A percentile compares a stretch with the other conserved stretches of the same genome.
Evolutionary conservation across 2,113 vertebrate species (phyloP).

Genomic region (Piprites chloris): DNA sequence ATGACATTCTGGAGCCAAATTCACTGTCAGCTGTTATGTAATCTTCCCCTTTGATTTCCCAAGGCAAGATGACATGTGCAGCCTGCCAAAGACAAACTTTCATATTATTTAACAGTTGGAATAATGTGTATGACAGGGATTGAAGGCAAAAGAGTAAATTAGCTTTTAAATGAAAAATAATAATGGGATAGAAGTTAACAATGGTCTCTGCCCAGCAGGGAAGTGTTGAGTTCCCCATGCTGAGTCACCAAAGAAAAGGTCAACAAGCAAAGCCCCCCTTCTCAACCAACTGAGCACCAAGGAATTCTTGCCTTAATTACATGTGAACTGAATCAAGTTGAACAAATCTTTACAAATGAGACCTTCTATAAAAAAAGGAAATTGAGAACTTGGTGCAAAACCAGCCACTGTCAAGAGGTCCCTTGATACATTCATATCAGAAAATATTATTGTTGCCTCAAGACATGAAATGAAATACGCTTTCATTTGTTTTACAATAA

Average conservation of each 20-base stretch:
- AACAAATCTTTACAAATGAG: slow-evolving; percentile 1
- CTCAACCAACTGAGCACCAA: not conserved
- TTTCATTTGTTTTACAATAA: not conserved
- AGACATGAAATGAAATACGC: not conserved
- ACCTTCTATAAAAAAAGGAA: not conserved
- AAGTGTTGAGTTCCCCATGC: slow-evolving; percentile 26
- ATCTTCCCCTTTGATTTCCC: slow-evolving; percentile 59
- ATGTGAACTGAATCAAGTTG: not conserved
- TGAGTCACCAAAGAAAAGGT: slow-evolving; percentile 51
- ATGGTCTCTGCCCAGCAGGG: not conserved
- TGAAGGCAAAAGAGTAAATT: slow-evolving; percentile 48
- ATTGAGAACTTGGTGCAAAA: not conserved
- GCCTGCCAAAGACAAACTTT: slow-evolving; percentile 59
- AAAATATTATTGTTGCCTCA: not conserved
- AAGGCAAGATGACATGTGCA: slow-evolving; percentile 57
- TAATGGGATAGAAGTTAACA: slow-evolving; percentile 30
- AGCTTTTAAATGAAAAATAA: slow-evolving; percentile 62
- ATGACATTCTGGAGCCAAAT: slow-evolving; percentile 65
- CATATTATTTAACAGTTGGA: slow-evolving; percentile 55
- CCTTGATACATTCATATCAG: fast-evolving
- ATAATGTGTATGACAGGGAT: slow-evolving; percentile 14
- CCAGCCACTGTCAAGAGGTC: not conserved
- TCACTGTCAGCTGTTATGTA: slow-evolving; percentile 60
- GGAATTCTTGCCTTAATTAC: slow-evolving; percentile 41
- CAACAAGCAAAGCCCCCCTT: slow-evolving; percentile 25